These are phyloP conservation scores for Microplitis deprimator DNA, from an alignment of 2,888 invertebrate genomes.

Conservation along the genomic window DNA sequence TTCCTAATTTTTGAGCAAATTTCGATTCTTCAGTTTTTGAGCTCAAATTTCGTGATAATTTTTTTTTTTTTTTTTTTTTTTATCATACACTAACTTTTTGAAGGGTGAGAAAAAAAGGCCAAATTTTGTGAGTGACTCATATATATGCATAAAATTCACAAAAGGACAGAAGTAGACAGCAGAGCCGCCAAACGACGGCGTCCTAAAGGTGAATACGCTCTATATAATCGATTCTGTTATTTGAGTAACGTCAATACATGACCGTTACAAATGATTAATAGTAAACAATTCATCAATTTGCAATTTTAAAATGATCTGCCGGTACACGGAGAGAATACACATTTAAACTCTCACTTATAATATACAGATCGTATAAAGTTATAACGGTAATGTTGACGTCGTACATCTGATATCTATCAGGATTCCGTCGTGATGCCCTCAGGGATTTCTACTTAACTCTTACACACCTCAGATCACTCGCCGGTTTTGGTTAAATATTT, in stretches of 20 bases:
- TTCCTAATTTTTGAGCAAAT: too few relatives aligned
- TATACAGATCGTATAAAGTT: conserved; percentile 50
- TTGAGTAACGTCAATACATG: neutral
- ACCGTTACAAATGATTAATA: neutral
- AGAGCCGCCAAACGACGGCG: neutral
- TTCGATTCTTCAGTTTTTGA: too few relatives aligned
- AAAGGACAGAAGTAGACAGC: too few relatives aligned
- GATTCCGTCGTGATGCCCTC: conserved; percentile 52
- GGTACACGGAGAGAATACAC: conserved; percentile 35
- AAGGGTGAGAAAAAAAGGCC: too few relatives aligned
- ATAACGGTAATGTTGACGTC: conserved; percentile 49
- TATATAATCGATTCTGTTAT: conserved; percentile 33
- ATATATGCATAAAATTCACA: too few relatives aligned
- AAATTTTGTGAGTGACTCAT: too few relatives aligned
- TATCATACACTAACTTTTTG: too few relatives aligned
- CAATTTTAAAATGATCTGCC: neutral
- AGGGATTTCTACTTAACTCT: conserved; percentile 19
- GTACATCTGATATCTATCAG: conserved; percentile 54
- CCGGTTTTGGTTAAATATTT: too few relatives aligned
- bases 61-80: too few relatives aligned
- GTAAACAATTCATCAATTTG: conserved; percentile 2
- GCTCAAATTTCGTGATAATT: too few relatives aligned
- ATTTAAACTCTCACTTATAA: conserved; percentile 49
- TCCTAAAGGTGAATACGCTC: neutral
- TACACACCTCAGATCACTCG: too few relatives aligned